phyloP scores from a whole-genome alignment of 2,797 vertebrate genomes.

The Gobio occitaniae region DNA sequence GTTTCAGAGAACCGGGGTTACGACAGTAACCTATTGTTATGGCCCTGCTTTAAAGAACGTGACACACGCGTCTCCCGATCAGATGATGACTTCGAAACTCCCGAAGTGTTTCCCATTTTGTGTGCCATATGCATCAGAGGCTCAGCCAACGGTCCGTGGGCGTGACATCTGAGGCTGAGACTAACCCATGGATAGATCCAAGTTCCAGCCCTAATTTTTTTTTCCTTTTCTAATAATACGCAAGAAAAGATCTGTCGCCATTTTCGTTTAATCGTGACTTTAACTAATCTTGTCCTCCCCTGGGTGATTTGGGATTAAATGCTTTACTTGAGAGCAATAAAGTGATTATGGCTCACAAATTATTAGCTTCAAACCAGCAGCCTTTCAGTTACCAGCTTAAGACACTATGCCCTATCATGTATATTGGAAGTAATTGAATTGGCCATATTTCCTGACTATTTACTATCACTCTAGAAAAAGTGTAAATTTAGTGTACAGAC shows the following conservation, averaged over 20 bases:
- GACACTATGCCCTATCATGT: background rate
- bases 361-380: background rate
- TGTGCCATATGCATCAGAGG: constrained; percentile 64
- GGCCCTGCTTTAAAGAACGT: background rate
- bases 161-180: background rate
- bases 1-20: too few relatives aligned
- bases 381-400: background rate
- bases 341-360: background rate
- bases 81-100: background rate
- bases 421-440: background rate
- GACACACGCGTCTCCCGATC: too few relatives aligned
- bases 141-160: background rate
- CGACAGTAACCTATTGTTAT: too few relatives aligned
- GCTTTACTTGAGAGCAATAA: background rate
- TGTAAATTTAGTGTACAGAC: background rate
- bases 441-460: background rate
- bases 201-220: background rate
- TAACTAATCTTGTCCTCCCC: background rate
- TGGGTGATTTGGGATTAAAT: background rate
- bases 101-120: constrained; percentile 19
- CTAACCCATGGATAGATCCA: background rate
- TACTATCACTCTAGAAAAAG: background rate
- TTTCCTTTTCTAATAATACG: background rate
- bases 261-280: background rate
- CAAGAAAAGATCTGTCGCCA: background rate